phyloP scores from a whole-genome alignment of 2,888 invertebrate species.

The Drosophila melanocephala region DNA sequence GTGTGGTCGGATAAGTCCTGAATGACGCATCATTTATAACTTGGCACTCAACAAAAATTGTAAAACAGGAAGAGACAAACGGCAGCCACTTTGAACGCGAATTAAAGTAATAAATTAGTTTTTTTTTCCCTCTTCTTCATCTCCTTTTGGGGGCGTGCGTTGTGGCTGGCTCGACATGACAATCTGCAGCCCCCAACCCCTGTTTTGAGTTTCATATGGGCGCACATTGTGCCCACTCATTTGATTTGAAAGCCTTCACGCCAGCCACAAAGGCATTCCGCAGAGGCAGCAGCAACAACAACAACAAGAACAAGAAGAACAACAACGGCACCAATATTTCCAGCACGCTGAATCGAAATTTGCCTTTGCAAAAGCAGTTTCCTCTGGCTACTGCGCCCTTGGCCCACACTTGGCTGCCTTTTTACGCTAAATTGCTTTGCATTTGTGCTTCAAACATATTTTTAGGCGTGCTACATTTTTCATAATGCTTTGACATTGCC shows the following conservation, averaged over 20 bases:
- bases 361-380: constrained; percentile 23
- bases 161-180: constrained; percentile 45
- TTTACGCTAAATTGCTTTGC: constrained; percentile 75
- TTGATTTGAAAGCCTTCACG: constrained; percentile 74
- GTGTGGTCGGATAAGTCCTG: constrained; percentile 37
- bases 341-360: constrained; percentile 57
- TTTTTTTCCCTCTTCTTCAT: too few relatives aligned
- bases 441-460: constrained; percentile 69
- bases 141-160: constrained; percentile 37
- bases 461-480: constrained; percentile 75
- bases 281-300: constrained; percentile 16
- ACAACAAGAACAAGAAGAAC: background rate
- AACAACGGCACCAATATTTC: constrained; percentile 53
- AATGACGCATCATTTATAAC: constrained; percentile 74
- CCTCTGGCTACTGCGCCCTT: background rate
- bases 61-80: constrained; percentile 71
- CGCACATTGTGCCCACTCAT: constrained; percentile 65
- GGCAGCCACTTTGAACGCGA: constrained; percentile 72
- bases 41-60: constrained; percentile 72
- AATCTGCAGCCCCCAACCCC: constrained; percentile 15
- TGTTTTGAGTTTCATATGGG: constrained; percentile 27
- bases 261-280: constrained; percentile 68
- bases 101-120: constrained; percentile 75
- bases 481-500: constrained; percentile 64
- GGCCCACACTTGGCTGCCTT: constrained; percentile 44